Conservation (phyloP, 2,797 vertebrate species). For the Macrochelys suwanniensis region DNA sequence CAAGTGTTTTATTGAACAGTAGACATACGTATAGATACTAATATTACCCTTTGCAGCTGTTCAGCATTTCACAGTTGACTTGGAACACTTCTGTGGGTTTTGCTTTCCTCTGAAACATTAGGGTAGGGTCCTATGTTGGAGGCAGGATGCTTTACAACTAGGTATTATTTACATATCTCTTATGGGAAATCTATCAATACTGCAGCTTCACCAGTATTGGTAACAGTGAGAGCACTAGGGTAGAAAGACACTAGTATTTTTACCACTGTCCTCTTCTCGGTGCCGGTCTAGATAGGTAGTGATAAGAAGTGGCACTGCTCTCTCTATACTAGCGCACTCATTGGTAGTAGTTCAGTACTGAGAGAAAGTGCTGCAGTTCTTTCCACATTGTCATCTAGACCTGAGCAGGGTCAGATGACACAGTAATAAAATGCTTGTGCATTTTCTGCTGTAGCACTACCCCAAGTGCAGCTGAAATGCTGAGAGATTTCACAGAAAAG, state of each 20-base stretch:
- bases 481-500: neutral
- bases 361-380: neutral
- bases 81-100: neutral
- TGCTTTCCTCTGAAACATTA: neutral
- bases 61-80: neutral
- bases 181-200: neutral
- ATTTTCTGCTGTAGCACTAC: neutral
- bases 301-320: neutral
- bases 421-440: neutral
- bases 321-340: neutral
- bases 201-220: neutral
- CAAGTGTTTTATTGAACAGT: neutral
- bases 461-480: neutral
- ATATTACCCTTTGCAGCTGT: neutral
- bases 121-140: neutral
- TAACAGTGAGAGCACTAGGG: neutral
- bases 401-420: neutral
- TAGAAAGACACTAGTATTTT: neutral
- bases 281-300: neutral
- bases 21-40: neutral
- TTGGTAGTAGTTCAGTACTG: neutral
- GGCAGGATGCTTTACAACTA: neutral
- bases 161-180: neutral
- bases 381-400: neutral
- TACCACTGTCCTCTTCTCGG: neutral